Percentiles rank a stretch among this genome's conserved stretches.
These are phyloP conservation scores for Brachystomella parvula DNA, from an alignment of 1,140 invertebrate species.

Conservation along the genomic window DNA sequence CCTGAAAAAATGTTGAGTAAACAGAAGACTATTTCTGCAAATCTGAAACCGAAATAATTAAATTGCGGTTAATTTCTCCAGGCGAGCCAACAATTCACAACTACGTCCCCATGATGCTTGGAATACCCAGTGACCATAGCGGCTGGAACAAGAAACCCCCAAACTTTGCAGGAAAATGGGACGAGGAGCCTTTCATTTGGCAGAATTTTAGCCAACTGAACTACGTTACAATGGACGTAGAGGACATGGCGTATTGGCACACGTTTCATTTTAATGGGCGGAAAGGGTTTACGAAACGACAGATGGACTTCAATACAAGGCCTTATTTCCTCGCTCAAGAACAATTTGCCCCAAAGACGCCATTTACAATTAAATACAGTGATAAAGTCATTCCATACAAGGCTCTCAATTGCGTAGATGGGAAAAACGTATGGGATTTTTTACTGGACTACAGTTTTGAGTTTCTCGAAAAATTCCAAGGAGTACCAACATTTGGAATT, in stretches of 20 bases:
- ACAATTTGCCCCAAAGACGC: neutral
- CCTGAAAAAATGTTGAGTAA: no score
- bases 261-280: slow-evolving; percentile 22
- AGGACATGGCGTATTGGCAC: slow-evolving; percentile 12
- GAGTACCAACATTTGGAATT: slow-evolving; percentile 18
- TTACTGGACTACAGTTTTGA: slow-evolving; percentile 17
- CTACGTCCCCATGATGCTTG: slow-evolving; percentile 19
- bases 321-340: slow-evolving; percentile 6
- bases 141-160: slow-evolving; percentile 19
- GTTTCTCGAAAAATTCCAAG: slow-evolving; percentile 16
- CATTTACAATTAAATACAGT: slow-evolving; percentile 3
- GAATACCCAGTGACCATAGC: neutral
- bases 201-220: slow-evolving; percentile 20
- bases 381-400: neutral
- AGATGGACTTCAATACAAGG: neutral
- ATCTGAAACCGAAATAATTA: no score
- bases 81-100: slow-evolving; percentile 25
- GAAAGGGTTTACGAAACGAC: slow-evolving; percentile 15
- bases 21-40: no score
- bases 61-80: no score
- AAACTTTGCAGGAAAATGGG: slow-evolving; percentile 14
- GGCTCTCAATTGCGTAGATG: slow-evolving; percentile 16
- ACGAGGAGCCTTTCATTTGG: slow-evolving; percentile 26
- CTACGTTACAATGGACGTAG: slow-evolving; percentile 25
- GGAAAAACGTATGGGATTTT: slow-evolving; percentile 15